Evolutionary conservation across 2,888 invertebrate genomes (phyloP), one percentile per base, ranked within the genome.

Genomic region (Electrophaes corylata): DNA sequence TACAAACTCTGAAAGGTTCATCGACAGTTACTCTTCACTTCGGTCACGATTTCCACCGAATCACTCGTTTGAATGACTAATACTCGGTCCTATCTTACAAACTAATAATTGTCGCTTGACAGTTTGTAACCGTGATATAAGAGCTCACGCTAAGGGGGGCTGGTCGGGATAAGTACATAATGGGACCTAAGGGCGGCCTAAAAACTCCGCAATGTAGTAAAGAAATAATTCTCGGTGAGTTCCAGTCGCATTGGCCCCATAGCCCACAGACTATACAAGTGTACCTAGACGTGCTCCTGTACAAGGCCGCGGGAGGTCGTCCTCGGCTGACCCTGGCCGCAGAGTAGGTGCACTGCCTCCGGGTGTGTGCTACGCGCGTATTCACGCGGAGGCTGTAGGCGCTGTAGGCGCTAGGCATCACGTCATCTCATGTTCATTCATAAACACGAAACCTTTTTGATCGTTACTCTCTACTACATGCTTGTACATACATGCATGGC

Each of bases 261-360:
- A 35, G 35, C 23, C 37, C 16, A 19, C n/a, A n/a, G n/a, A n/a
- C 20, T 6, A 41, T 12, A 12, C 8, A 1, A 12, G 41, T 23
- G 19, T 6, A 5, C 23, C 5, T 23, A 26, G 43, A 8, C 16
- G 20, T 0, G 23, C n/a, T 23, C 12, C 26, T 12, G 51, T 16
- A 43, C 58, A 55, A 62, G 61, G 58, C 61, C 61, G 61, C 50
- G 33, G 8, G 50, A 48, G 57, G 58, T 55, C 60, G 29, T 29
- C 52, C 26, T 39, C 52, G 14, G 11, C 19, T 51, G 57, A 57
- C 57, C 60, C 37, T 35, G 4, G 35, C 6, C 31, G 14, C 35
- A 6, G 35, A 35, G 0, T 31, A n/a, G n/a, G n/a, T 4, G 4
- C 4, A 31, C 35, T 35, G 53, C 37, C 37, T 10, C 40, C 26